Evolutionary conservation across 2,888 invertebrate species (phyloP), one percentile per base, ranked within the genome.

Genomic region (Cantharis rustica): DNA sequence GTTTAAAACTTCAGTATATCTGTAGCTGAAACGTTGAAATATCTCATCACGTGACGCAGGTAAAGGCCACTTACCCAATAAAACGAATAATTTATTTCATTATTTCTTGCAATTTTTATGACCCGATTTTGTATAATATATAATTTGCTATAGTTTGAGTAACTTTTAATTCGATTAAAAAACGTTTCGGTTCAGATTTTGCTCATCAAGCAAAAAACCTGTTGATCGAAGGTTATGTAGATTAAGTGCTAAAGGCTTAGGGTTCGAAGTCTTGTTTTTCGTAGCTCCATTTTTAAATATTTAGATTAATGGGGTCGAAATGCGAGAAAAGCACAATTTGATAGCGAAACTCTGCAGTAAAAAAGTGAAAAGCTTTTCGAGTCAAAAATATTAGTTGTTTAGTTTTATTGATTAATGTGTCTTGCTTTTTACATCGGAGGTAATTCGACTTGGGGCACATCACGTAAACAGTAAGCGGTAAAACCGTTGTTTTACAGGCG

Each of bases 381-480:
- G 17, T 64, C 3, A 62, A 61, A 16, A 63, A 63, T 63, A 63
- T 63, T 63, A 63, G 7, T 63, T 17, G 17, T 63, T 13, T 63
- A 16, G 17, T 16, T 73, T 73, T 61, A 76, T 76, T 71, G 74
- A 77, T 73, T 71, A 26, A 69, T 69, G 71, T 75, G 16, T 73
- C 26, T 64, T 66, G 20, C 63, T 73, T 77, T 31, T 71, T 64
- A 71, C 68, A 62, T 77, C 27, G 23, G 10, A 63, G 74, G 73
- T 69, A 70, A 72, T 72, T 64, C 72, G 71, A 72, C 64, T 31
- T n/a, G 61, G 76, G 77, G 78, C 79, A 79, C 74, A 77, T 82
- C 84, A 84, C 84, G 84, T 84, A 84, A 82, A 77, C 71, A 69
- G 63, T 72, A 80, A 81, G 80, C 83, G 82, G 84, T 85, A 85